Base-by-base conservation (phyloP, 2,888 invertebrate genomes). In the Furcula furcula region DNA sequence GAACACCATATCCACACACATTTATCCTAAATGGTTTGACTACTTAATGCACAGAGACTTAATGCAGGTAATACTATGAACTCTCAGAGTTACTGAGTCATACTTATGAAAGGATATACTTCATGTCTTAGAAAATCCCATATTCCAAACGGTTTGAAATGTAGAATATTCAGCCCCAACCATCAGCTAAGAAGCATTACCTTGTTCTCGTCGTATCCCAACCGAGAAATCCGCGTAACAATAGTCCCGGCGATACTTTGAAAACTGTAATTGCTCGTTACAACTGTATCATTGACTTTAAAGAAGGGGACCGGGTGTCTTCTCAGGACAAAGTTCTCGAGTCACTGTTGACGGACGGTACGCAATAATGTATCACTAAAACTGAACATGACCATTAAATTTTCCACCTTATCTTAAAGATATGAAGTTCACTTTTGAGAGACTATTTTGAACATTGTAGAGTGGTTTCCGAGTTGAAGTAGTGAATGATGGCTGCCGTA, bases 221-320 rank as follows among this genome's bases (percentile, higher is more conserved):
- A 13, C 26, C 4, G 13, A 13, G 14, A 14, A 26, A 15, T 13
- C 34, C 25, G 27, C 30, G 39, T 19, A 42, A 27, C 14, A 15
- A 30, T 28, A 36, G 19, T 14, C 38, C 37, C 26, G 33, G 39
- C 51, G 39, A 45, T 45, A 58, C 55, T 55, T 51, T 58, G 45
- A 45, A 40, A 60, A 57, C 57, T 46, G 61, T 60, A 57, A 57
- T 57, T 57, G 61, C 57, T 56, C 61, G 50, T 60, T 60, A 57
- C 46, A 43, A 53, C 32, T 49, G 49, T 59, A 56, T 56, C 54
- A 56, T 60, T 49, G 57, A 55, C 52, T 55, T 46, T 55, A 39
- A 42, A 29, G 26, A 26, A 9, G 27, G 46, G 56, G 37, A 51
- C 39, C 51, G 55, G 38, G 46, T 44, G 44, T 32, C 28, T 42